Evolutionary conservation across 2,113 vertebrate species (phyloP).

Genomic region (Sinosuthora webbiana): DNA sequence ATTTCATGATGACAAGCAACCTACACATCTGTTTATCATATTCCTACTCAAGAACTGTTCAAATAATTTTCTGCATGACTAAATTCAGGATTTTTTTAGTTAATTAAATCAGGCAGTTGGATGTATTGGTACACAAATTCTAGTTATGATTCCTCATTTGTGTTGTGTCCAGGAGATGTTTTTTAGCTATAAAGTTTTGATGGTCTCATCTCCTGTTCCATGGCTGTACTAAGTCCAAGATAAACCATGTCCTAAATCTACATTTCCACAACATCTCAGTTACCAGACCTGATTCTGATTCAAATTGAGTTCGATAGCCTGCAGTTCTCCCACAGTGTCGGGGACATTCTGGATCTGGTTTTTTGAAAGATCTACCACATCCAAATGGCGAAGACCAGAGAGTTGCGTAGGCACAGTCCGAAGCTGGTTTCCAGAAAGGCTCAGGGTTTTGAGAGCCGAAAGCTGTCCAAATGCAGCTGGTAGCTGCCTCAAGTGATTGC

Average conservation of each 20-base stretch:
- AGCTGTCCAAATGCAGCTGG: conserved; percentile 84
- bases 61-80: background rate
- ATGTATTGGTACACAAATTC: background rate
- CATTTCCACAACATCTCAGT: background rate
- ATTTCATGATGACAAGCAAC: background rate
- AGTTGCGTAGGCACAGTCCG: conserved; percentile 84
- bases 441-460: conserved; percentile 85
- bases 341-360: conserved; percentile 90
- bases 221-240: background rate
- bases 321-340: conserved; percentile 82
- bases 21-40: background rate
- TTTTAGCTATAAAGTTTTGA: background rate
- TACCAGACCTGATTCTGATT: conserved; percentile 96
- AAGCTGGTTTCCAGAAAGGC: conserved; percentile 88
- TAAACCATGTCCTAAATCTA: background rate
- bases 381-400: conserved; percentile 85
- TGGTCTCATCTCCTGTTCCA: background rate
- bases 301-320: conserved; percentile 95
- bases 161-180: background rate
- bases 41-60: background rate
- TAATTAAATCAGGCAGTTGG: background rate
- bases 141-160: background rate
- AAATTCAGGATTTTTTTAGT: background rate
- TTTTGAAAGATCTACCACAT: conserved; percentile 91
- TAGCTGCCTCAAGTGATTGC: conserved; percentile 85